These are phyloP conservation scores for Calcarius lapponicus DNA, from an alignment of 2,797 vertebrate species.

Conservation along the genomic window DNA sequence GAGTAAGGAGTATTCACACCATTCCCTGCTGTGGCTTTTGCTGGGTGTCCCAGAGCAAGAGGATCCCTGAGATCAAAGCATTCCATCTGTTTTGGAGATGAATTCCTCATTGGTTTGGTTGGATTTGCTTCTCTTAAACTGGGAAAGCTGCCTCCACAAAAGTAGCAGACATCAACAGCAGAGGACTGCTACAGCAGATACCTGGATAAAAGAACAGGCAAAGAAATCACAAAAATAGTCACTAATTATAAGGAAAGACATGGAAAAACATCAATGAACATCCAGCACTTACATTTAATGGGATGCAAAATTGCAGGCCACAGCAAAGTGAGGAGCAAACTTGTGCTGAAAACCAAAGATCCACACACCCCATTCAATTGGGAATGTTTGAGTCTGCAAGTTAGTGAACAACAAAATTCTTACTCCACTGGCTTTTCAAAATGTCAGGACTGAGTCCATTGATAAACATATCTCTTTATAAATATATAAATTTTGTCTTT, in stretches of 20 bases:
- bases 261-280: background rate
- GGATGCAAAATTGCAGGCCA: background rate
- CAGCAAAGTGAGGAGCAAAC: background rate
- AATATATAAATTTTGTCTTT: background rate
- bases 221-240: background rate
- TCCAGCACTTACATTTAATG: background rate
- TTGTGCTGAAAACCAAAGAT: background rate
- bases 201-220: background rate
- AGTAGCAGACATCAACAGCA: background rate
- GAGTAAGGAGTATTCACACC: fast-evolving
- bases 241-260: background rate
- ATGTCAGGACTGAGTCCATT: background rate
- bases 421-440: background rate
- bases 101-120: background rate
- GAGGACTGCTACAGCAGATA: background rate
- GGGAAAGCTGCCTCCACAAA: background rate
- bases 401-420: background rate
- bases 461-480: background rate
- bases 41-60: background rate
- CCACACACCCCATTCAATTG: background rate
- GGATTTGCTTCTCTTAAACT: background rate
- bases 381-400: background rate
- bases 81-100: background rate
- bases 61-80: background rate
- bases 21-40: background rate